Percentiles rank a stretch among this genome's conserved stretches.
These are phyloP conservation scores for human (Homo sapiens) DNA, from an alignment of 2,113 vertebrate genomes.

Conservation along the genomic window GRCh38 chr13:63669001-63669500, in stretches of 20 bases:
- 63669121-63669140: neutral
- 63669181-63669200: neutral
- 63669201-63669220: neutral
- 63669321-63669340: neutral
- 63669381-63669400: neutral
- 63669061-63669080: neutral
- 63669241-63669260: neutral
- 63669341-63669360: neutral
- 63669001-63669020: neutral
- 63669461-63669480: neutral
- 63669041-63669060: neutral
- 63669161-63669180: neutral
- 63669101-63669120: neutral
- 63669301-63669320: neutral
- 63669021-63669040: neutral
- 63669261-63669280: neutral
- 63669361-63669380: neutral
- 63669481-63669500: neutral
- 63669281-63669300: neutral
- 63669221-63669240: neutral
- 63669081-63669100: neutral
- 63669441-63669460: neutral
- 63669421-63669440: neutral
- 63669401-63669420: neutral
- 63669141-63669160: neutral